These are phyloP conservation scores for Orchesellides sinensis DNA, from an alignment of 2,888 invertebrate species.

Conservation along the genomic window DNA sequence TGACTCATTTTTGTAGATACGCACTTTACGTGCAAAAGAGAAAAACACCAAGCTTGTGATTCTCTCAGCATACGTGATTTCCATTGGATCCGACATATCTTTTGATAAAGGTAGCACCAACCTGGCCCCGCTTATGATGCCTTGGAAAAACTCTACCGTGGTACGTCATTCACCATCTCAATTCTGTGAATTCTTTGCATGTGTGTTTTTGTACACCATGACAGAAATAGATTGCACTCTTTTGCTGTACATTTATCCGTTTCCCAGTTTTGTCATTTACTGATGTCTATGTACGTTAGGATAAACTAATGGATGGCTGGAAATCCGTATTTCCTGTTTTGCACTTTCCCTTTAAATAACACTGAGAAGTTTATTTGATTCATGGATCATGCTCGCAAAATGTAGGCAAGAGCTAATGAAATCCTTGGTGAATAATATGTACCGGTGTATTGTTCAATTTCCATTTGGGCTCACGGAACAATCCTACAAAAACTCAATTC, in stretches of 20 bases:
- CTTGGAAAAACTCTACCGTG: constrained; percentile 64
- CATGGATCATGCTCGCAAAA: background rate
- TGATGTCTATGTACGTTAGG: background rate
- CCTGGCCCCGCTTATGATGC: constrained; percentile 67
- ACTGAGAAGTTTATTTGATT: background rate
- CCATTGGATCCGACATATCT: constrained; percentile 64
- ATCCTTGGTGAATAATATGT: background rate
- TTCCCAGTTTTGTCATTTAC: constrained; percentile 5
- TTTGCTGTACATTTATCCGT: background rate
- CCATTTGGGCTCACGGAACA: background rate
- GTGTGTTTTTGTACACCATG: background rate
- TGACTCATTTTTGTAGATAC: constrained; percentile 31
- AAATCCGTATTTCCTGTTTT: constrained; percentile 13
- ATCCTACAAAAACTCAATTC: background rate
- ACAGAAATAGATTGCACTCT: background rate
- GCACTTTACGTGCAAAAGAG: constrained; percentile 42
- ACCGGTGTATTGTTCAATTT: background rate
- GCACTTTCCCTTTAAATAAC: background rate
- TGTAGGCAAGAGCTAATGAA: background rate
- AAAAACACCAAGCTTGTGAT: constrained; percentile 60
- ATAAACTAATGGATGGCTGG: constrained; percentile 16
- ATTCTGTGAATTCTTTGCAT: background rate
- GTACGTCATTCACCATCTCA: constrained; percentile 26
- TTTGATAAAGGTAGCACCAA: constrained; percentile 66
- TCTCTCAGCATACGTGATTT: constrained; percentile 68